A percentile compares a stretch with the other conserved stretches of the same genome.
Conservation (phyloP, 2,888 invertebrate species). For the Fragum whitleyi region DNA sequence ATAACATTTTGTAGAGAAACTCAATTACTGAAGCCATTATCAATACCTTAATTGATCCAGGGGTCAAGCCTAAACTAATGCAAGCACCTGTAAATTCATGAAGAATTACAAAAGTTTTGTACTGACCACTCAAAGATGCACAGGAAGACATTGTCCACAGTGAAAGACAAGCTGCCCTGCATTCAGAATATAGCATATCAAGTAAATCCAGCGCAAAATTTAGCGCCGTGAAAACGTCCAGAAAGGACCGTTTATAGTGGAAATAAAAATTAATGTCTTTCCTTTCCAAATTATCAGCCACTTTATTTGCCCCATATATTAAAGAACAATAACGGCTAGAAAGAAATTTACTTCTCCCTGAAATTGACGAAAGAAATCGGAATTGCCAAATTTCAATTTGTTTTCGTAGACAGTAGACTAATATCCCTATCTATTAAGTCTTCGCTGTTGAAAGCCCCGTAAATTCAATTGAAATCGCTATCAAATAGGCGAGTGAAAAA, state of each 20-base stretch:
- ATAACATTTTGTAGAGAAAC: no score
- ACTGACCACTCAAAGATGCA: no score
- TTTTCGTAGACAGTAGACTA: conserved; percentile 15
- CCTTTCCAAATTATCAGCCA: not conserved
- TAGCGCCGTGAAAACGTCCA: no score
- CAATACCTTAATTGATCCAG: no score
- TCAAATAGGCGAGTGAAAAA: conserved; percentile 11
- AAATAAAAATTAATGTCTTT: conserved; percentile 13
- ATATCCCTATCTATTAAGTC: conserved; percentile 16
- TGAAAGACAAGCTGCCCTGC: no score
- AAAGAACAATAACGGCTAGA: conserved; percentile 14
- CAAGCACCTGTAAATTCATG: no score
- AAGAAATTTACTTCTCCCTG: conserved; percentile 19
- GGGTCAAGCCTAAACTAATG: no score
- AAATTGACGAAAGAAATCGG: conserved; percentile 14
- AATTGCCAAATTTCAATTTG: conserved; percentile 23
- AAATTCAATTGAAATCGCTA: conserved; percentile 15
- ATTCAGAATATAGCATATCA: no score
- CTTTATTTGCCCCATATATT: conserved; percentile 16
- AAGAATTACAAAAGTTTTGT: no score
- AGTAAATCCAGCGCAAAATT: no score
- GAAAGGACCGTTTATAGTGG: not conserved
- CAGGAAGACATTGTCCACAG: no score
- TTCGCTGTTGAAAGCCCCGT: not conserved
- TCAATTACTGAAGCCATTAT: no score